Base-by-base conservation (phyloP, 2,797 vertebrate species). In the Arremon brunneinucha region DNA sequence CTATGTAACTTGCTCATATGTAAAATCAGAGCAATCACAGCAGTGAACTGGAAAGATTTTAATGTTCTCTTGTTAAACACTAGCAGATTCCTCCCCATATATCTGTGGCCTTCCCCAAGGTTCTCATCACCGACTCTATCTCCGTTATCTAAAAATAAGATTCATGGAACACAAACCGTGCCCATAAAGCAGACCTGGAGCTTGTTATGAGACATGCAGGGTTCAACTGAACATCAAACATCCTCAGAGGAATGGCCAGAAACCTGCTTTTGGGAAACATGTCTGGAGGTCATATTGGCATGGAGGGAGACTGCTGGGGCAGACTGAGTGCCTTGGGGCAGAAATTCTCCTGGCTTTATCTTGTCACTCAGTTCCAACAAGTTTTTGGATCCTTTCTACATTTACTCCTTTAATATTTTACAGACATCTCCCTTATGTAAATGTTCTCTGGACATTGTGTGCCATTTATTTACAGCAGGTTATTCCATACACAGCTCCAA, bases 321-420 rank as follows among this genome's bases (percentile, higher is more conserved):
- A 75, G 50, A 44, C 62, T 7, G 27, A 30, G n/a, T 4, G 0
- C 34, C 30, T 34, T 6, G 0, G 65, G 78, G 67, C 65, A 93
- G 62, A 78, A 95, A 71, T 28, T 52, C 21, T n/a, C 23, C 37
- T 16, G 17, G 41, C 19, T 95, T 83, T 86, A 43, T 64, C 77
- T 68, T 56, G 53, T 78, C 72, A 62, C 78, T 46, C 57, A 49
- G 32, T 71, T 85, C 67, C 80, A 86, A 32, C 0, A 1, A 65
- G 39, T 55, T 71, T 37, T 77, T 59, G 14, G 28, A 28, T 59
- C 30, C 84, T 86, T 71, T 68, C 68, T 87, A 71, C 59, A 85
- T 53, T 65, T 72, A 92, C 80, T 83, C 78, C 76, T 94, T 96
- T 57, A 87, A 83, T 91, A 78, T 69, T 50, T 80, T 88, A 69